These are phyloP conservation scores for Dipodomys stephensi DNA, from an alignment of 2,113 vertebrate species.

Conservation along the genomic window DNA sequence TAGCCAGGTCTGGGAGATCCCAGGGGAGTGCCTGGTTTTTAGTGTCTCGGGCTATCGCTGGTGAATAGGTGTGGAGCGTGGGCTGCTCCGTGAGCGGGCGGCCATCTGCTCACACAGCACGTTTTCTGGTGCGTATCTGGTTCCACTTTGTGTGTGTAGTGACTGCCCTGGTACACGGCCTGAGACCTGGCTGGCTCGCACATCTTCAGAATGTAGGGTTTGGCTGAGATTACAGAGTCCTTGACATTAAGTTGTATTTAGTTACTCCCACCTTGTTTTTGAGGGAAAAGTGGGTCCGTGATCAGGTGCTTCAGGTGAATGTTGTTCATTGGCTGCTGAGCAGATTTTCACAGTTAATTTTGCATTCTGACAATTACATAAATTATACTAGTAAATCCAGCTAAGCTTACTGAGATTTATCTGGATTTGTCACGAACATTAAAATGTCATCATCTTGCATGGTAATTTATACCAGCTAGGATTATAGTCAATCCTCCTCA, in stretches of 20 bases:
- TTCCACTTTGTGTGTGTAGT: too few relatives aligned
- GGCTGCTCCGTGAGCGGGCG: too few relatives aligned
- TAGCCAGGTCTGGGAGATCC: too few relatives aligned
- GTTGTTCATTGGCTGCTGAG: conserved; percentile 37
- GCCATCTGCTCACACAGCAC: conserved; percentile 23
- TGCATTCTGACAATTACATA: conserved; percentile 70
- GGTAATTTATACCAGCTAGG: conserved; percentile 50
- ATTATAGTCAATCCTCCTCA: conserved; percentile 61
- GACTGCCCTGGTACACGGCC: too few relatives aligned
- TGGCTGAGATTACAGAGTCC: background rate
- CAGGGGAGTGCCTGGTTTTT: too few relatives aligned
- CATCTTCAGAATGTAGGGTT: conserved; percentile 55
- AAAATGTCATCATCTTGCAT: conserved; percentile 69
- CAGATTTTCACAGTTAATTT: conserved; percentile 70
- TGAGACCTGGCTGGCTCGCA: too few relatives aligned
- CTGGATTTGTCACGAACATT: conserved; percentile 71
- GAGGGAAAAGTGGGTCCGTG: conserved; percentile 11
- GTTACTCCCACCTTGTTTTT: background rate
- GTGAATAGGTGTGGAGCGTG: too few relatives aligned
- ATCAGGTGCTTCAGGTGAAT: conserved; percentile 38
- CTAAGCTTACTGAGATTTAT: conserved; percentile 64
- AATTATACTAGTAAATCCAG: conserved; percentile 72
- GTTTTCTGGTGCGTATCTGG: background rate
- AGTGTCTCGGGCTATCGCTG: too few relatives aligned
- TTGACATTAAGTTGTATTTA: background rate